Percentiles rank a stretch among this genome's conserved stretches.
Conservation (phyloP, 2,113 vertebrate species). For the Centropristis striata region DNA sequence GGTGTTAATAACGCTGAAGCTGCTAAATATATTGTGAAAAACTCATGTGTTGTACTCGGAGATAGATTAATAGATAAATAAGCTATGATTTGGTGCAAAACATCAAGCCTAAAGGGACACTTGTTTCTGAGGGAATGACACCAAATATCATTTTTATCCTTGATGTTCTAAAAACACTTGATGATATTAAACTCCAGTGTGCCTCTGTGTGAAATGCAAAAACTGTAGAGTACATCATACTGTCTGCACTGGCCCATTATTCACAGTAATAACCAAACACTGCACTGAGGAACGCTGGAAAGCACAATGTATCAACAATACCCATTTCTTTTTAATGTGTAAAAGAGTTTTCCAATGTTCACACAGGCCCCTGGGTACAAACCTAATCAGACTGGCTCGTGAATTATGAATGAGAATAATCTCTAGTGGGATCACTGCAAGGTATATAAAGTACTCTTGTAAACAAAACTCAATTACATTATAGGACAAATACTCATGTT, state of each 20-base stretch:
- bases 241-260: background rate
- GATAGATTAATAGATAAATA: background rate
- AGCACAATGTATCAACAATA: slow-evolving; percentile 13
- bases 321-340: slow-evolving; percentile 25
- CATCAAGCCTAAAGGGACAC: background rate
- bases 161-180: background rate
- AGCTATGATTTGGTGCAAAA: background rate
- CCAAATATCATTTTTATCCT: background rate
- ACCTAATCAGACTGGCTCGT: slow-evolving; percentile 60
- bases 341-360: slow-evolving; percentile 52
- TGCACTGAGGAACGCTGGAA: slow-evolving; percentile 3
- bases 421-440: slow-evolving; percentile 43
- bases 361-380: slow-evolving; percentile 35
- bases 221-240: background rate
- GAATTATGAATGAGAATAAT: slow-evolving; percentile 69
- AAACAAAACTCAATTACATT: slow-evolving; percentile 51
- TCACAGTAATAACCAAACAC: background rate
- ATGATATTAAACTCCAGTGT: background rate
- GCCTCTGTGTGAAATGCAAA: background rate
- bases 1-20: no score
- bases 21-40: background rate
- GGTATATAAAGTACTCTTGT: slow-evolving; percentile 8
- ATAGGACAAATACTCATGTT: slow-evolving; percentile 27
- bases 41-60: background rate
- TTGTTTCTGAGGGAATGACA: background rate